Conservation (phyloP, 2,888 invertebrate genomes). For the Perizoma affinitatum region DNA sequence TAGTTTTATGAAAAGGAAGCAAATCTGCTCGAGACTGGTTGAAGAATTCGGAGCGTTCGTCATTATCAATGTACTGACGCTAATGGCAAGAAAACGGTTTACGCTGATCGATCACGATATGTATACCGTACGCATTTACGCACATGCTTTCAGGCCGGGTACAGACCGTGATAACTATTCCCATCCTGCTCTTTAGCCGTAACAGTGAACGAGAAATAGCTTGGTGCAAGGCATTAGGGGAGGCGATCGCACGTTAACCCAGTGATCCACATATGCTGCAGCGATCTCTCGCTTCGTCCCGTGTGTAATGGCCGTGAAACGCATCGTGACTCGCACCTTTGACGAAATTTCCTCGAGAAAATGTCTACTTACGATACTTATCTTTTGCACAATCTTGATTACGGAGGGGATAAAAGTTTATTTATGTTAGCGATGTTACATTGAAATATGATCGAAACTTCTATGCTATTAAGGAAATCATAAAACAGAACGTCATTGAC, state of each 20-base stretch:
- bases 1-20: conserved; percentile 16
- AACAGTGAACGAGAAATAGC: conserved; percentile 12
- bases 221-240: conserved; percentile 24
- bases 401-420: conserved; percentile 28
- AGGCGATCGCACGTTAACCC: conserved; percentile 38
- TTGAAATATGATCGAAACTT: background rate
- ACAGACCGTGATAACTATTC: conserved; percentile 7
- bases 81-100: conserved; percentile 35
- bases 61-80: conserved; percentile 29
- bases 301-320: conserved; percentile 43
- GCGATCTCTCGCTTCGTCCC: conserved; percentile 36
- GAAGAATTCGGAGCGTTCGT: conserved; percentile 17
- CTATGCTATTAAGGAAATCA: too few relatives aligned
- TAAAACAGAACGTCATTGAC: too few relatives aligned
- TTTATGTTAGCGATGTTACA: conserved; percentile 3
- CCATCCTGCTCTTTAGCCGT: conserved; percentile 11
- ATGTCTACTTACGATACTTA: conserved; percentile 23
- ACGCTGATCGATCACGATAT: conserved; percentile 36
- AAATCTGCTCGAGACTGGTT: conserved; percentile 12
- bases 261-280: conserved; percentile 40
- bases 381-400: conserved; percentile 30
- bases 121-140: conserved; percentile 32
- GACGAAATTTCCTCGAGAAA: conserved; percentile 44
- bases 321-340: conserved; percentile 47
- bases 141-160: conserved; percentile 22